A percentile compares a stretch with the other conserved stretches of the same genome.
phyloP scores from a whole-genome alignment of 2,888 invertebrate species.

The Scelioninae gen. 1 region DNA sequence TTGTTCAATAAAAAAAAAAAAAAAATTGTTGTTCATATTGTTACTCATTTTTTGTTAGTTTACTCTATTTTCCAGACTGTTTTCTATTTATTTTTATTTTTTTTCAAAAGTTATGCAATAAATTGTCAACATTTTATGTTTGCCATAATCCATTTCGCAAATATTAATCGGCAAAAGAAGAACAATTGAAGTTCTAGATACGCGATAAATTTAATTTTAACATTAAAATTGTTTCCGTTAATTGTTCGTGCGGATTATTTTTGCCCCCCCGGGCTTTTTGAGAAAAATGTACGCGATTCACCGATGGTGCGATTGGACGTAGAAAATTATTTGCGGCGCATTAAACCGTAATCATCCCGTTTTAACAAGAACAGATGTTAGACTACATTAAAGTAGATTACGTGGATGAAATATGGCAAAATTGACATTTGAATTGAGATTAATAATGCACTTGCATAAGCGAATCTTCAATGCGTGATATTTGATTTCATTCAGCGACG shows the following conservation, averaged over 20 bases:
- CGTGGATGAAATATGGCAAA: slow-evolving; percentile 54
- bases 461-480: slow-evolving; percentile 52
- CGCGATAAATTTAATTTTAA: slow-evolving; percentile 15
- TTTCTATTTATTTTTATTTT: neutral
- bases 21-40: too few species aligned
- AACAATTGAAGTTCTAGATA: neutral
- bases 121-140: neutral
- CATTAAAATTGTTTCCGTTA: slow-evolving; percentile 5
- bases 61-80: neutral
- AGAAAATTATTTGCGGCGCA: slow-evolving; percentile 21
- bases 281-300: neutral
- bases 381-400: slow-evolving; percentile 48
- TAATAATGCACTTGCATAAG: slow-evolving; percentile 67
- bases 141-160: neutral
- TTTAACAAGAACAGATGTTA: slow-evolving; percentile 57
- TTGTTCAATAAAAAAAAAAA: too few species aligned
- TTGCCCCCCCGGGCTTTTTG: neutral
- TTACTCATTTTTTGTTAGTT: too few species aligned
- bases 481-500: slow-evolving; percentile 49
- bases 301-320: neutral
- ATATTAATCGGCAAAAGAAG: neutral
- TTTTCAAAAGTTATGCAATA: neutral
- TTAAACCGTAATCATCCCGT: slow-evolving; percentile 48
- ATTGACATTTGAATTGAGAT: slow-evolving; percentile 64
- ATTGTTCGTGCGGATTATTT: slow-evolving; percentile 5